Evolutionary conservation across 1,140 invertebrate species (phyloP).

Genomic region (Manduca sexta): DNA sequence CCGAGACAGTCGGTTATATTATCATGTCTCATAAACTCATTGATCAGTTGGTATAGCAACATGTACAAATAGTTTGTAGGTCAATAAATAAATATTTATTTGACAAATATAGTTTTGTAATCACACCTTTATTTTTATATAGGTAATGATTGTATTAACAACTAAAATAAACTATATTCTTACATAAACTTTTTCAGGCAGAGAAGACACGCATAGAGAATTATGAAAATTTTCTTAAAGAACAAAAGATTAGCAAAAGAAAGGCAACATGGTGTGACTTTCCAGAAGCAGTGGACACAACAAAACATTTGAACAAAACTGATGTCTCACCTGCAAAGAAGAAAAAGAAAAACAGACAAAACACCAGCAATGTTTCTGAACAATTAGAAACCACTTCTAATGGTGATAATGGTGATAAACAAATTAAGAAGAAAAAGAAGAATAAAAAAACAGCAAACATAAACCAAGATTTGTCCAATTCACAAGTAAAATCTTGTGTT

Average conservation of each 20-base stretch:
- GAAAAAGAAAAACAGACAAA: constrained; percentile 16
- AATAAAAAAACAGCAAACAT: neutral
- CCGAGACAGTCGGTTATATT: too few species aligned
- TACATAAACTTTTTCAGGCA: constrained; percentile 38
- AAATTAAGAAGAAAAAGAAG: constrained; percentile 1
- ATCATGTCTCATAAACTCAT: too few species aligned
- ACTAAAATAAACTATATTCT: too few species aligned
- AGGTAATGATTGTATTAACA: too few species aligned
- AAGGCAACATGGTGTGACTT: constrained; percentile 74
- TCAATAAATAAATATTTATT: too few species aligned
- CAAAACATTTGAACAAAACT: constrained; percentile 8
- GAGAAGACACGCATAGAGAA: constrained; percentile 69
- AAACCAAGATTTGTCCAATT: neutral
- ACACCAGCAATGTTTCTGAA: neutral
- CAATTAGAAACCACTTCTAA: neutral
- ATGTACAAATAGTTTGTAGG: too few species aligned
- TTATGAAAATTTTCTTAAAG: constrained; percentile 74
- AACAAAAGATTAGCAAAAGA: constrained; percentile 62
- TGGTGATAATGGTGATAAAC: neutral
- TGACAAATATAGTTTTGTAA: too few species aligned
- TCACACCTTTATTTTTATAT: too few species aligned
- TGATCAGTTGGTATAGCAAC: too few species aligned
- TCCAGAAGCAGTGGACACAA: constrained; percentile 34
- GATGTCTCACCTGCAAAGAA: constrained; percentile 15
- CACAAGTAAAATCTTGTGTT: neutral